Percentiles rank a stretch among this genome's conserved stretches.
These are phyloP conservation scores for Athalia cordata DNA, from an alignment of 2,888 invertebrate genomes.

Conservation along the genomic window DNA sequence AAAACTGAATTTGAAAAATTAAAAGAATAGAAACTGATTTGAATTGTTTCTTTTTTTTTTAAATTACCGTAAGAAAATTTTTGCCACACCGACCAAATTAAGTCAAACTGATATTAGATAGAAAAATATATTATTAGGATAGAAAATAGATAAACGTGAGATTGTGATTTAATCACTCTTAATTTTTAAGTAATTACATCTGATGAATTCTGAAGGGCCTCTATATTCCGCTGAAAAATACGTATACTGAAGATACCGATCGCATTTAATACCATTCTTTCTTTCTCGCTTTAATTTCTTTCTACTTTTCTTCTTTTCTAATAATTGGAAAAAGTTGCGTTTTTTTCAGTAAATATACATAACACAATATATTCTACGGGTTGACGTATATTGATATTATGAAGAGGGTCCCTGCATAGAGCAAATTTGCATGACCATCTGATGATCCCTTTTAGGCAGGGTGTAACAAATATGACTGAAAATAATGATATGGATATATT, in stretches of 20 bases:
- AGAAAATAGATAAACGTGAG: too few relatives aligned
- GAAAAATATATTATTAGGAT: too few relatives aligned
- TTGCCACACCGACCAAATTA: too few relatives aligned
- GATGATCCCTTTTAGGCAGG: slow-evolving; percentile 67
- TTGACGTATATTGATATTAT: not conserved
- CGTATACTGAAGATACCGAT: slow-evolving; percentile 34
- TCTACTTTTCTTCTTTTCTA: not conserved
- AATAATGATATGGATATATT: slow-evolving; percentile 67
- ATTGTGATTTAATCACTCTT: too few relatives aligned
- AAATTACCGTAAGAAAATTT: too few relatives aligned
- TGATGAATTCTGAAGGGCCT: slow-evolving; percentile 52
- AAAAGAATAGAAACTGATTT: too few relatives aligned
- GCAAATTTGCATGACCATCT: slow-evolving; percentile 68
- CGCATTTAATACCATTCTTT: too few relatives aligned
- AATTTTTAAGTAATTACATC: not conserved
- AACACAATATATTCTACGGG: not conserved
- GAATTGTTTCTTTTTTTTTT: too few relatives aligned
- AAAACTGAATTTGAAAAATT: too few relatives aligned
- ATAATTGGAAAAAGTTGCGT: not conserved
- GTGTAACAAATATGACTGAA: slow-evolving; percentile 64
- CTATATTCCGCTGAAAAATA: slow-evolving; percentile 54
- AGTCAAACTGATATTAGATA: too few relatives aligned
- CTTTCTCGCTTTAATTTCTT: too few relatives aligned
- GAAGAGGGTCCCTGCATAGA: slow-evolving; percentile 61
- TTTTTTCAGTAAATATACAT: too few relatives aligned